phyloP scores from a whole-genome alignment of 2,113 vertebrate species.

The Danionella cerebrum region DNA sequence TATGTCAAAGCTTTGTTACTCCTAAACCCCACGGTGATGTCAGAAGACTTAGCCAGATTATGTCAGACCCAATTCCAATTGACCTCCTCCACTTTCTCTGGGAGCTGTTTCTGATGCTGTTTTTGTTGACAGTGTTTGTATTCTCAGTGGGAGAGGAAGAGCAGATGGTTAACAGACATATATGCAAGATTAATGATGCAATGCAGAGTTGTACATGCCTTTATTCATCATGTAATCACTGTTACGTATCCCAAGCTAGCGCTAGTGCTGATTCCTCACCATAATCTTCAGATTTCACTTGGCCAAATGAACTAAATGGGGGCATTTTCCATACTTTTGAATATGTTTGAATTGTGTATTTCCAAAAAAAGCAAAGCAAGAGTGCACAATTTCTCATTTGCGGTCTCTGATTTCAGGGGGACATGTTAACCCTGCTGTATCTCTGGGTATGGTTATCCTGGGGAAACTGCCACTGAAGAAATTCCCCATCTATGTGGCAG shows the following conservation, averaged over 20 bases:
- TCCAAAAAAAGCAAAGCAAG: too few relatives aligned
- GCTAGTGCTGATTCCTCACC: too few relatives aligned
- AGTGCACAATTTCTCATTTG: not conserved
- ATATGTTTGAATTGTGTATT: too few relatives aligned
- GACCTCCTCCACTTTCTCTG: constrained; percentile 53
- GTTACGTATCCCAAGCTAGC: too few relatives aligned
- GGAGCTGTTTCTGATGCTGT: too few relatives aligned
- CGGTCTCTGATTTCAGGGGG: constrained; percentile 67
- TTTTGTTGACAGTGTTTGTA: constrained; percentile 54
- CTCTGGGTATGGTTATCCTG: constrained; percentile 85
- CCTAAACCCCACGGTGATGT: constrained; percentile 55
- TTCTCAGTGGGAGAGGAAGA: constrained; percentile 28
- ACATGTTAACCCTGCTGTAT: constrained; percentile 91
- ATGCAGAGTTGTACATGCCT: not conserved
- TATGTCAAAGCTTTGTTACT: constrained; percentile 55
- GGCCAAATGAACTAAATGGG: too few relatives aligned
- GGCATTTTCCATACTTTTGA: too few relatives aligned
- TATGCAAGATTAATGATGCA: not conserved
- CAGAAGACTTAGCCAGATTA: constrained; percentile 68
- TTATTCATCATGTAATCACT: too few relatives aligned
- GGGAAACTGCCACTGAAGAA: constrained; percentile 81
- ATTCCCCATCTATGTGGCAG: constrained; percentile 81
- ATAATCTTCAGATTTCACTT: too few relatives aligned
- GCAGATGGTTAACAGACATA: not conserved
- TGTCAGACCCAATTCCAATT: constrained; percentile 62